phyloP scores from a whole-genome alignment of 2,888 invertebrate genomes.

The Seira ritae region DNA sequence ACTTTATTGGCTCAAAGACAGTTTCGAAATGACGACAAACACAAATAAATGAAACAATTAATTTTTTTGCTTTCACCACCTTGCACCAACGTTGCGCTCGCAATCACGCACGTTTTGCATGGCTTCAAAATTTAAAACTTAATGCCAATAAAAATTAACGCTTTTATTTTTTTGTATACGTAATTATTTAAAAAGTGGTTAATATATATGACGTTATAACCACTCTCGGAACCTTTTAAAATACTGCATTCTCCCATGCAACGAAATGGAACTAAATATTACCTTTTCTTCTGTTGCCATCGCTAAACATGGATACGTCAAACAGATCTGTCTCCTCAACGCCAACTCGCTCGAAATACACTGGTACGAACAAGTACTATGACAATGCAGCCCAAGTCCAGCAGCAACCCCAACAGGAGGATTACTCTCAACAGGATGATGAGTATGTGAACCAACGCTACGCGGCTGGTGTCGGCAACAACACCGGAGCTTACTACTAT shows the following conservation, averaged over 20 bases:
- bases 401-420: conserved; percentile 28
- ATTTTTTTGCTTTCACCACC: not conserved
- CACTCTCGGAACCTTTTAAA: too few relatives aligned
- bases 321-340: conserved; percentile 33
- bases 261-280: too few relatives aligned
- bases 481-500: conserved; percentile 38
- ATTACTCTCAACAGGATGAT: conserved; percentile 41
- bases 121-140: not conserved
- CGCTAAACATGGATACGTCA: not conserved
- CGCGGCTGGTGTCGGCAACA: conserved; percentile 64
- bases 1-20: not conserved
- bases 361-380: conserved; percentile 47
- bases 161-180: too few relatives aligned
- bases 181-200: too few relatives aligned
- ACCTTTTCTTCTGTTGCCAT: too few relatives aligned
- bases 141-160: too few relatives aligned
- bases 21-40: conserved; percentile 1
- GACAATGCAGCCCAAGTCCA: conserved; percentile 38
- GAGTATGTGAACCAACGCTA: conserved; percentile 68
- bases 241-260: too few relatives aligned
- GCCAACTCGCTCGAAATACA: conserved; percentile 35
- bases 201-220: too few relatives aligned
- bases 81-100: not conserved
- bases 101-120: conserved; percentile 5
- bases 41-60: not conserved